A percentile compares a stretch with the other conserved stretches of the same genome.
Evolutionary conservation across 2,797 vertebrate species (phyloP).

Genomic region (Phrynocephalus forsythii): DNA sequence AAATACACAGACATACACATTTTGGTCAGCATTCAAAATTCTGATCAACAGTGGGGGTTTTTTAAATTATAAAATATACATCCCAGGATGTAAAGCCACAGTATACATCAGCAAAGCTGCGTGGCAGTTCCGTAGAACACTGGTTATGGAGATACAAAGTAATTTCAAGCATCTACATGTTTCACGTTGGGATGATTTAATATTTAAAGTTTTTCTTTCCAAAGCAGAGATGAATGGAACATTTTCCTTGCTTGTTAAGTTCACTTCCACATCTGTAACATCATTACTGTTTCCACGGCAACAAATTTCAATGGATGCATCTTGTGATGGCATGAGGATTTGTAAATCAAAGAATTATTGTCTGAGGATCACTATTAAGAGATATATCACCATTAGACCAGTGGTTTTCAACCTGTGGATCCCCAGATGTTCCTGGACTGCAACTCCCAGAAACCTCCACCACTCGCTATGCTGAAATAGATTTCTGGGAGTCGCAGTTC

Average conservation of each 20-base stretch:
- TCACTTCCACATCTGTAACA: conserved; percentile 45
- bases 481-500: too few relatives aligned
- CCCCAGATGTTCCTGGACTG: too few relatives aligned
- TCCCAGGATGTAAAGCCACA: neutral
- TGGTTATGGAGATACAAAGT: neutral
- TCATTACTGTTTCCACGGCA: conserved; percentile 73
- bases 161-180: neutral
- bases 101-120: neutral
- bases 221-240: conserved; percentile 10
- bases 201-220: conserved; percentile 35
- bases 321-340: conserved; percentile 66
- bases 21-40: too few relatives aligned
- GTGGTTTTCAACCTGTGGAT: too few relatives aligned
- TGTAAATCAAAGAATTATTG: conserved; percentile 68
- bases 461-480: too few relatives aligned
- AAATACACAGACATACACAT: too few relatives aligned
- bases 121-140: neutral
- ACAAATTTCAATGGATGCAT: conserved; percentile 63
- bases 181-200: neutral
- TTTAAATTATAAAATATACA: too few relatives aligned
- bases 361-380: conserved; percentile 63
- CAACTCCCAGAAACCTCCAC: too few relatives aligned
- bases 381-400: conserved; percentile 64
- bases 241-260: conserved; percentile 48
- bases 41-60: too few relatives aligned